These are phyloP conservation scores for Scophthalmus maximus DNA, from an alignment of 2,113 vertebrate genomes.

Conservation along the genomic window DNA sequence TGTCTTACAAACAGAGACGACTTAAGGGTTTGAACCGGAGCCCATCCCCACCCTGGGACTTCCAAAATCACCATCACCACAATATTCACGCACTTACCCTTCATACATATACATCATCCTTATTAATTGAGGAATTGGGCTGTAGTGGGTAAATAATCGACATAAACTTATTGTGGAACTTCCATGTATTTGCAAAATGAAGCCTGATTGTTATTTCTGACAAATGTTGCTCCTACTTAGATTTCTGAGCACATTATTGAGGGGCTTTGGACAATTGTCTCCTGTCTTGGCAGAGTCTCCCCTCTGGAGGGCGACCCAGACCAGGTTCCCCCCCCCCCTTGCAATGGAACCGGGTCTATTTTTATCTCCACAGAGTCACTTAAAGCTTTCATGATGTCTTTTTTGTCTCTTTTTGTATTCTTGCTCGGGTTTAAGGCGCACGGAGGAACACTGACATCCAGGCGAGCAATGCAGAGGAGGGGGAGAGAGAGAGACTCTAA, in stretches of 20 bases:
- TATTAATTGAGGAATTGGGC: too few relatives aligned
- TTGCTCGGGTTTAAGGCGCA: conserved; percentile 22
- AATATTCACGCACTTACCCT: too few relatives aligned
- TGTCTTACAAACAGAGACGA: conserved; percentile 3
- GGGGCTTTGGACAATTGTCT: too few relatives aligned
- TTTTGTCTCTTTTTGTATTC: conserved; percentile 63
- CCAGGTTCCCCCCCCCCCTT: conserved; percentile 53
- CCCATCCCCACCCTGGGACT: not conserved
- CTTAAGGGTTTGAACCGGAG: too few relatives aligned
- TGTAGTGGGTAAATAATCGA: too few relatives aligned
- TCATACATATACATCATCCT: too few relatives aligned
- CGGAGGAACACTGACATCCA: conserved; percentile 12
- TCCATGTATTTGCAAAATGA: too few relatives aligned
- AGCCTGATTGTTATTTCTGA: too few relatives aligned
- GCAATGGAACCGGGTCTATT: conserved; percentile 65
- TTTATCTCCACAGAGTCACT: conserved; percentile 68
- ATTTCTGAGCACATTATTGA: too few relatives aligned
- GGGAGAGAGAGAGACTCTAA: not conserved
- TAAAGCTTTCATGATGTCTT: conserved; percentile 66
- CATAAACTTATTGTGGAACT: too few relatives aligned
- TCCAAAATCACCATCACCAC: not conserved
- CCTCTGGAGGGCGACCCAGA: conserved; percentile 62
- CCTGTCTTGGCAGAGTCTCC: conserved; percentile 36
- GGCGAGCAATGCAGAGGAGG: not conserved
- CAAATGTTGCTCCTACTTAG: too few relatives aligned